Base-by-base conservation (phyloP, 2,113 vertebrate species). In the Cervus canadensis region DNA sequence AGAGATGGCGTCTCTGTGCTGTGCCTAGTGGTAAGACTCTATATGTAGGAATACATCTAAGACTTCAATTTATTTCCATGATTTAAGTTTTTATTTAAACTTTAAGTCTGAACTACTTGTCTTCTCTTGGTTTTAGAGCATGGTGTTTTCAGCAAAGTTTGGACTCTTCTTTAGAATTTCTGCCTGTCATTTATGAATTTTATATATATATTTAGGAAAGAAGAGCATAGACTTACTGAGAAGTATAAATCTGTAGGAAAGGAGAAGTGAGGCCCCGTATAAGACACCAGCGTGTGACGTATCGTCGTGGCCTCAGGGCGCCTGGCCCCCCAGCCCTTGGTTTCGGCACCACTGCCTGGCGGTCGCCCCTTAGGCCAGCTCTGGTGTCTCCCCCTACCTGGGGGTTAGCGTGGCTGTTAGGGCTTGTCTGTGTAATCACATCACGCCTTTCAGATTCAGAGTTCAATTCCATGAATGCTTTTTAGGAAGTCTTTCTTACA, bases 101-200 rank as follows among this genome's bases (percentile, higher is more conserved):
- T 87, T 89, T 50, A 85, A 64, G 40, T 96, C 52, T 45, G 25
- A 94, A 52, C 40, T 87, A 19, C 56, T 89, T 82, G 2, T 56
- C 28, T 88, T 88, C 16, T 33, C 17, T 25, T 97, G 52, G 23
- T 85, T 60, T 95, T 82, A 91, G 92, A 48, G 16, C 56, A 67
- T 33, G 83, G 6, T 48, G 45, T 95, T 88, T 96, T 93, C 43
- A 87, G 57, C 71, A 84, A 64, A 64, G 6, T 71, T 96, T 94
- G 87, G 74, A 15, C 3, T 25, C 57, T 14, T 86, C 82, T 88
- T 94, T 30, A 67, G n/a, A 93, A 92, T 88, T 82, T 54, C 54
- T 82, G 26, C 23, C 8, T 96, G 19, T 93, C 45, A 48, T 89
- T 83, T 90, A 84, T 89, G 40, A 96, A 60, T 71, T n/a, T 52